phyloP scores from a whole-genome alignment of 2,113 vertebrate species.

The Thermophis baileyi region DNA sequence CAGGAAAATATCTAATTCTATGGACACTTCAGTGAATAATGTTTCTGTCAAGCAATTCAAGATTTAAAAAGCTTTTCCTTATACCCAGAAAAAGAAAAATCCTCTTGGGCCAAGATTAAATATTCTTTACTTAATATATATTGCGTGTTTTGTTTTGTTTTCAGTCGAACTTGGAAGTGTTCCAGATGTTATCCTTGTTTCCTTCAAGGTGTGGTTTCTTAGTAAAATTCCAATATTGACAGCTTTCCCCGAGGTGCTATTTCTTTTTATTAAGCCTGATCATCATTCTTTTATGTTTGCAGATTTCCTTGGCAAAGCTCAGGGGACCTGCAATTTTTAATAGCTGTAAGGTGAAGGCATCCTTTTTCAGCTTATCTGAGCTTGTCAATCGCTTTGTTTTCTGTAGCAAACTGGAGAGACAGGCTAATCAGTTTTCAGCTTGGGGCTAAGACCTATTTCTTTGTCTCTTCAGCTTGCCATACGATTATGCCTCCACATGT shows the following conservation, averaged over 20 bases:
- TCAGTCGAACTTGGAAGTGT: not conserved
- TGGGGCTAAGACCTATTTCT: slow-evolving; percentile 16
- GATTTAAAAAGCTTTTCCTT: not conserved
- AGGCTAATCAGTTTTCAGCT: slow-evolving; percentile 24
- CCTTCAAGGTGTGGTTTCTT: slow-evolving; percentile 4
- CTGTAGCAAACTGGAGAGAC: not conserved
- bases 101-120: not conserved
- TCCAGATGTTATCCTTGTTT: slow-evolving; percentile 14
- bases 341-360: slow-evolving; percentile 3
- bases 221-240: slow-evolving; percentile 30
- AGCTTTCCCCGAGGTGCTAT: slow-evolving; percentile 12
- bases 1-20: not conserved
- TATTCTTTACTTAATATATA: not conserved
- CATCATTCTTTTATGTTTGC: not conserved
- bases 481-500: not conserved
- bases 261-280: not conserved
- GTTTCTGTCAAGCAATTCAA: not conserved
- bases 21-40: not conserved
- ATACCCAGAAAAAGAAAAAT: slow-evolving; percentile 1
- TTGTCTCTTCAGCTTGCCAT: not conserved
- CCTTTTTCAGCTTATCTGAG: slow-evolving; percentile 15
- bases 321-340: slow-evolving; percentile 32
- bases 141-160: not conserved
- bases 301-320: slow-evolving; percentile 35
- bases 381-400: slow-evolving; percentile 2